Percentiles rank a stretch among this genome's conserved stretches.
Evolutionary conservation across 2,888 invertebrate genomes (phyloP).

Genomic region (Cheilosia scutellata): DNA sequence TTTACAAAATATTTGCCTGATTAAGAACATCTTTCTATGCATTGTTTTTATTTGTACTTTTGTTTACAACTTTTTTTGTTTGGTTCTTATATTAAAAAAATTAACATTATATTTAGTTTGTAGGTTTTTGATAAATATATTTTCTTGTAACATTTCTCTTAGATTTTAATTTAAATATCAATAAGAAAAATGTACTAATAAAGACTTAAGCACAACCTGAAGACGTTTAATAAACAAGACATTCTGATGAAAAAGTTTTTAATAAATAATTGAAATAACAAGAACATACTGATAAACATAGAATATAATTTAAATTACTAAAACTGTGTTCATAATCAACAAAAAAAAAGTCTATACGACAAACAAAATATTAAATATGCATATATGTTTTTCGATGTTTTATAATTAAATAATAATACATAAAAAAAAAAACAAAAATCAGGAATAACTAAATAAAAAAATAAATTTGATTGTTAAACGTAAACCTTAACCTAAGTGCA

Average conservation of each 20-base stretch:
- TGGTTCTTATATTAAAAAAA: neutral
- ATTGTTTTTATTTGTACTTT: constrained; percentile 31
- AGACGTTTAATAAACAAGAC: constrained; percentile 34
- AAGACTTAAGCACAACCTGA: constrained; percentile 64
- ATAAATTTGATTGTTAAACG: constrained; percentile 30
- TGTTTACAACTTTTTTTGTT: constrained; percentile 30
- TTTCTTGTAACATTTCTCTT: constrained; percentile 36
- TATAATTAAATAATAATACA: constrained; percentile 24
- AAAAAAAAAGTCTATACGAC: constrained; percentile 33
- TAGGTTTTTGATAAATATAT: constrained; percentile 45
- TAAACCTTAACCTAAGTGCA: constrained; percentile 36
- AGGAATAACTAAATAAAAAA: constrained; percentile 11
- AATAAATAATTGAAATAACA: neutral
- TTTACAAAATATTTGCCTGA: constrained; percentile 69
- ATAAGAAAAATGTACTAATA: constrained; percentile 29
- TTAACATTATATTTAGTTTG: constrained; percentile 31
- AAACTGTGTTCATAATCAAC: constrained; percentile 58
- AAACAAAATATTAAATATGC: constrained; percentile 33
- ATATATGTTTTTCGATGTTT: constrained; percentile 43
- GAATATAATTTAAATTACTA: constrained; percentile 40
- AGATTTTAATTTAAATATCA: constrained; percentile 5
- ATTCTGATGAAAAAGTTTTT: constrained; percentile 35
- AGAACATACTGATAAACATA: constrained; percentile 23
- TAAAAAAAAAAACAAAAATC: constrained; percentile 15
- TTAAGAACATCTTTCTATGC: constrained; percentile 45